A percentile compares a stretch with the other conserved stretches of the same genome.
These are phyloP conservation scores for Leptestheria dahalacensis DNA, from an alignment of 1,140 invertebrate species.

Conservation along the genomic window DNA sequence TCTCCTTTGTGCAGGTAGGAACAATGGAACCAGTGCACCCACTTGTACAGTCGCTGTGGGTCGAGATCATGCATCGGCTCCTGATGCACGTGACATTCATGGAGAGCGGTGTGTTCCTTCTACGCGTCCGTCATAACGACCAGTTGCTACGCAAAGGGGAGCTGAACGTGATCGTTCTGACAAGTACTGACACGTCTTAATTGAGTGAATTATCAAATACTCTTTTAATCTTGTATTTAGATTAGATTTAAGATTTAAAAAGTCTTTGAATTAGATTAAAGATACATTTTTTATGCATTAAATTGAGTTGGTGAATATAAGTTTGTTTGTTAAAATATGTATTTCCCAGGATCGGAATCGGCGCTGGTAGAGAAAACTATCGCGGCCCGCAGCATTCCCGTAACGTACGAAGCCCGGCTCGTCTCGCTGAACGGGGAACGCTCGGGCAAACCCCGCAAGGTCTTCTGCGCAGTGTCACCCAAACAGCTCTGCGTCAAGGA, in stretches of 20 bases:
- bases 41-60: slow-evolving; percentile 44
- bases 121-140: slow-evolving; percentile 60
- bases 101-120: slow-evolving; percentile 59
- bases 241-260: too few species aligned
- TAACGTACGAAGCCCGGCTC: slow-evolving; percentile 70
- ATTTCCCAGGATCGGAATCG: slow-evolving; percentile 51
- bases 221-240: too few species aligned
- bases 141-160: slow-evolving; percentile 71
- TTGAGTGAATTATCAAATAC: slow-evolving; percentile 13
- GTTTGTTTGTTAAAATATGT: slow-evolving; percentile 19
- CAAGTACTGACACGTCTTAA: slow-evolving; percentile 40
- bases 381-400: slow-evolving; percentile 61
- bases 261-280: too few species aligned
- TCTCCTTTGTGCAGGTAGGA: slow-evolving; percentile 34
- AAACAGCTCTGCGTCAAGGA: slow-evolving; percentile 85
- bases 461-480: slow-evolving; percentile 70
- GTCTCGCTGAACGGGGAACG: slow-evolving; percentile 51
- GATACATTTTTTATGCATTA: too few species aligned
- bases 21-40: slow-evolving; percentile 32
- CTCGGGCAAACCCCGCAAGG: slow-evolving; percentile 61
- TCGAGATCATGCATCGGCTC: slow-evolving; percentile 43
- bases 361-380: slow-evolving; percentile 74
- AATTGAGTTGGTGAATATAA: too few species aligned
- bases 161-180: slow-evolving; percentile 82
- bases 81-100: slow-evolving; percentile 48